Evolutionary conservation across 2,888 invertebrate genomes (phyloP), one percentile per base, ranked within the genome.

Genomic region (Pecten maximus): DNA sequence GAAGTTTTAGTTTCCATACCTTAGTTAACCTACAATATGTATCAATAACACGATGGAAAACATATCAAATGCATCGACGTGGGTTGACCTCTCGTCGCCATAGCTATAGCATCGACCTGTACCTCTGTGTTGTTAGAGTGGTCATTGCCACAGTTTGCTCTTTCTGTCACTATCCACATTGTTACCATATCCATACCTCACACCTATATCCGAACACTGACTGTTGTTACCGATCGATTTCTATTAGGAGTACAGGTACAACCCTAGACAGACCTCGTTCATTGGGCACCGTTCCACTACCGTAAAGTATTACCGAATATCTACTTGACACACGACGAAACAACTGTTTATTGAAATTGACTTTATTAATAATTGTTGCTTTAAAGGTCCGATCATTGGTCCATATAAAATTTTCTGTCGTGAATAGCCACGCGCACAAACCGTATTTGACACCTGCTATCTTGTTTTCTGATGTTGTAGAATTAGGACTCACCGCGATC

Each of bases 381-480:
- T 23, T 74, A 23, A 1, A 74, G 74, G 74, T 35, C 28, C 74
- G 74, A 74, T 74, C 74, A 74, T 74, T 74, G 74, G 74, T 35
- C 74, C 35, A 74, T 35, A 74, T 74, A 23, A 74, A 0, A 8
- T 35, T 74, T 15, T 74, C 8, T 28, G 35, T 35, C 23, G 2
- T 74, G 74, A 74, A 28, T 74, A 35, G 74, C 74, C 74, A 74
- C 74, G 74, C 74, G 74, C 28, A n/a, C 54, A 54, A 2, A n/a
- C 2, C 8, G 8, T 12, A 74, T 28, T 28, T 35, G 74, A 74
- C 74, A 74, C 74, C 15, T 74, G 35, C 15, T 19, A 74, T 74
- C 16, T 74, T 74, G 74, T 28, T 28, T 74, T 35, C 74, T 74
- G 74, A 16, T 74, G 35, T 35, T 74, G 74, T 74, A 74, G 28